Base-by-base conservation (phyloP, 1,140 invertebrate species). In the Anoplophora glabripennis region DNA sequence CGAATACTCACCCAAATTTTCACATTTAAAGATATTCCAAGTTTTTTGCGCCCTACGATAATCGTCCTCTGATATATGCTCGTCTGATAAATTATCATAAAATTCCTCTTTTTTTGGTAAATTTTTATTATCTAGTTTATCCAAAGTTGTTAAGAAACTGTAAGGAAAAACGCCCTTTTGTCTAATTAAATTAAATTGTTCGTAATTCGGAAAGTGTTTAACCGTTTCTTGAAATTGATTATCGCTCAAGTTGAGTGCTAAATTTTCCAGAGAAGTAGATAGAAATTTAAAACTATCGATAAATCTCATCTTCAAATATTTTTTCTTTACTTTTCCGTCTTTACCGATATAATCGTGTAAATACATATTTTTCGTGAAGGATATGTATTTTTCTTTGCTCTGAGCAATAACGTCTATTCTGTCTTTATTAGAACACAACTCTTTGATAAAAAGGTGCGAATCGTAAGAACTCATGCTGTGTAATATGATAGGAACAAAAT, bases 11-110 rank as follows among this genome's bases (percentile, higher is more conserved):
- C 70, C 59, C 18, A 80, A 46, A 49, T 48, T 75, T 63, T 69
- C 41, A 65, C 72, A 72, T 14, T 72, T 66, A 66, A 81, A 81
- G 48, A 18, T 61, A 33, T 74, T 57, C 77, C 78, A 80, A 14
- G 80, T 69, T 4, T 69, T 65, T 55, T 66, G 33, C 11, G 74
- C 76, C 67, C 76, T 70, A n/a, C 60, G 5, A 68, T 79, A 80
- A 45, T 80, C 74, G 28, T 66, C 58, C 12, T 61, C 58, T 11
- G 47, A 52, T 45, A 77, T 71, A 34, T 68, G 15, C 18, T 59
- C 46, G 38, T 72, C 40, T 12, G 49, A 67, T 52, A 79, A 51
- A 36, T 47, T 65, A 59, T 70, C 75, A 48, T 68, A 74, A 63
- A 78, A 78, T 5, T 57, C 40, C 45, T 64, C 52, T 57, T 60